Conservation (phyloP, 1,140 invertebrate genomes). For the Drosophila willistoni region DNA sequence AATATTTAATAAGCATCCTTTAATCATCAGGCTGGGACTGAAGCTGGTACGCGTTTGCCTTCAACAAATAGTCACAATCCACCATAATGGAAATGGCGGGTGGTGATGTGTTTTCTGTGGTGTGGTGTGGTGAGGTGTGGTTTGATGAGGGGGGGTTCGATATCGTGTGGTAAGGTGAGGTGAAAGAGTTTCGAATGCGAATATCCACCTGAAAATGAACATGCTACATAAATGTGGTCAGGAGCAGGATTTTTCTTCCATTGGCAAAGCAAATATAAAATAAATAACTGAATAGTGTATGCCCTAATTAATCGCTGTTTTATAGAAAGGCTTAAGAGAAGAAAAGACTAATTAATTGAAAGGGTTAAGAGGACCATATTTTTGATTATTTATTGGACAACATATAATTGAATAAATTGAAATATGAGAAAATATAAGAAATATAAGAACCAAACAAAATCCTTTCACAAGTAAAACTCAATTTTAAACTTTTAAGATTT, state of each 20-base stretch:
- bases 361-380: too few species aligned
- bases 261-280: neutral
- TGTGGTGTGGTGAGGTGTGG: neutral
- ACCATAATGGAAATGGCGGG: too few species aligned
- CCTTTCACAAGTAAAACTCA: too few species aligned
- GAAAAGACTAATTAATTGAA: too few species aligned
- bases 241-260: neutral
- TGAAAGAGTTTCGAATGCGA: conserved; percentile 33
- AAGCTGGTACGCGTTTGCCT: conserved; percentile 16
- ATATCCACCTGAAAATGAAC: conserved; percentile 24
- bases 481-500: too few species aligned
- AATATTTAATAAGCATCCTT: conserved; percentile 82
- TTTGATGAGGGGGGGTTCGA: neutral
- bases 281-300: neutral
- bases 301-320: neutral
- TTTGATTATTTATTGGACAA: too few species aligned
- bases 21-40: conserved; percentile 60
- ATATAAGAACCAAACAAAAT: too few species aligned
- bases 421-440: too few species aligned
- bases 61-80: conserved; percentile 31
- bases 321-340: too few species aligned
- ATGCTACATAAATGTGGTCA: conserved; percentile 15
- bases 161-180: neutral
- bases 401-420: too few species aligned
- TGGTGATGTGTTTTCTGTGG: neutral